Base-by-base conservation (phyloP, 2,797 vertebrate species). In the Acomys russatus region DNA sequence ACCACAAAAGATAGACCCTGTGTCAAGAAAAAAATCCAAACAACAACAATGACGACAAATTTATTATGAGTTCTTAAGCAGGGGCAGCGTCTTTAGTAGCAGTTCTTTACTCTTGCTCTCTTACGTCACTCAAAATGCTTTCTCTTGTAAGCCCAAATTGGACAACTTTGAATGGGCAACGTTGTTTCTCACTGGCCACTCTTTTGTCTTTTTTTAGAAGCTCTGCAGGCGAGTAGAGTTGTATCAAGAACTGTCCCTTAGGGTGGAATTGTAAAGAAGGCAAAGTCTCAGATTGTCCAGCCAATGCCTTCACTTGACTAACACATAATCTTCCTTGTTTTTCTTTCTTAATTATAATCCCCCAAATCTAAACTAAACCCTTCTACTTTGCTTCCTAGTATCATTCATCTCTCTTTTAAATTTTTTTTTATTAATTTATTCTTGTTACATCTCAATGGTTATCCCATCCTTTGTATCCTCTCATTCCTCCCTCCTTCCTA, bases 371-470 rank as follows among this genome's bases (percentile, higher is more conserved):
- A 92, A 7, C 30, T 49, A 70, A 86, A 85, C 38, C 77, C 77
- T 85, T 87, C 63, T 56, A 11, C 20, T 68, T 71, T 83, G 70
- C 96, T 83, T 74, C 74, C 66, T 20, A 2, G 20, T 87, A 33
- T 76, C 79, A 73, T 79, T 90, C 74, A 22, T 92, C 83, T 96
- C 93, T 94, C 59, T n/a, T n/a, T n/a, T n/a, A n/a, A n/a, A n/a
- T n/a, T n/a, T n/a, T n/a, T n/a, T n/a, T n/a, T n/a, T n/a, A n/a
- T n/a, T n/a, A n/a, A n/a, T n/a, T n/a, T n/a, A n/a, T n/a, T n/a
- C n/a, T n/a, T n/a, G n/a, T n/a, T n/a, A n/a, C n/a, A n/a, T n/a
- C n/a, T n/a, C n/a, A n/a, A n/a, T n/a, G n/a, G n/a, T n/a, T n/a
- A n/a, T n/a, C n/a, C n/a, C n/a, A n/a, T n/a, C n/a, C n/a, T n/a